A percentile compares a stretch with the other conserved stretches of the same genome.
Conservation (phyloP, 2,797 vertebrate genomes). For the Delichon dasypus region DNA sequence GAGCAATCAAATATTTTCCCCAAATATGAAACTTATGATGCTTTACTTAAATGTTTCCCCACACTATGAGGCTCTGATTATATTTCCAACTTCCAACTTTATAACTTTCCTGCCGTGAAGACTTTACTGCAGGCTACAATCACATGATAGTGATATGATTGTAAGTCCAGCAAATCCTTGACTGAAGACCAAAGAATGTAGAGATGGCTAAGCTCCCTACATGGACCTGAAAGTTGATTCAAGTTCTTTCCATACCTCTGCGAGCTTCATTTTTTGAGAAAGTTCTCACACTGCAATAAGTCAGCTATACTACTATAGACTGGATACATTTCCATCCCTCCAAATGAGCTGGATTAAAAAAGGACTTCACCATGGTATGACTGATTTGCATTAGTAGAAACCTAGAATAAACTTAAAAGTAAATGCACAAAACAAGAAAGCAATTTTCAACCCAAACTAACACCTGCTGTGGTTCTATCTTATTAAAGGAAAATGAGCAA, state of each 20-base stretch:
- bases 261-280: neutral
- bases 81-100: neutral
- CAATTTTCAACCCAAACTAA: neutral
- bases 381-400: neutral
- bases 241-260: neutral
- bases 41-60: neutral
- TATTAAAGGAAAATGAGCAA: slow-evolving; percentile 8
- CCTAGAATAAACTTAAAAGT: neutral
- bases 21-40: neutral
- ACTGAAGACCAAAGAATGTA: neutral
- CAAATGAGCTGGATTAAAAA: neutral
- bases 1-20: neutral
- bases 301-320: neutral
- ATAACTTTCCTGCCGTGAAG: neutral
- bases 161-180: neutral
- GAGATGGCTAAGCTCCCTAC: neutral
- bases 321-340: neutral
- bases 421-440: neutral
- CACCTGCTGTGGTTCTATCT: neutral
- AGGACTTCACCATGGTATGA: neutral
- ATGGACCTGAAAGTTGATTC: neutral
- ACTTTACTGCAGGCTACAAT: neutral
- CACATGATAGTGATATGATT: neutral
- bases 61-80: neutral
- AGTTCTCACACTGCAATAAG: neutral